Percentiles rank a stretch among this genome's conserved stretches.
Evolutionary conservation across 2,113 vertebrate species (phyloP).

Genomic region (Hoplias malabaricus): DNA sequence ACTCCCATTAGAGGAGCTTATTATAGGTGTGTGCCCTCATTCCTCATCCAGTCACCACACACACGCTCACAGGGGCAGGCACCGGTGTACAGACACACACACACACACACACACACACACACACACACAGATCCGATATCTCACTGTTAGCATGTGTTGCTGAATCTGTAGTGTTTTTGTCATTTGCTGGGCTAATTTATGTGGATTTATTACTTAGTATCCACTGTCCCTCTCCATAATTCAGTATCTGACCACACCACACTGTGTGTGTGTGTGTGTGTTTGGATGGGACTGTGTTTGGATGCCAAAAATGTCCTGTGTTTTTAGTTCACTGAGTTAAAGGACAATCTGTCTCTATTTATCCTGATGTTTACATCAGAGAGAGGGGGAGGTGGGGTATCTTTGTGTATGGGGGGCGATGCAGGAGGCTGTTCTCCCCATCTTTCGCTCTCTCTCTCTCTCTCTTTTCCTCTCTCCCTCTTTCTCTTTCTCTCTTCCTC

Average conservation of each 20-base stretch:
- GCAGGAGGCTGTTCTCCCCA: constrained; percentile 20
- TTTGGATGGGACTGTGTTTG: constrained; percentile 34
- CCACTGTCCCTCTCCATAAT: constrained; percentile 67
- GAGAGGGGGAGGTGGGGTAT: not conserved
- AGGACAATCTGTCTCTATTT: too few species aligned
- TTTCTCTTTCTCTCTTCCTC: too few species aligned
- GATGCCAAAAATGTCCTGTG: too few species aligned
- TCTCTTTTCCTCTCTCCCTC: too few species aligned
- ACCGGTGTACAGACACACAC: not conserved
- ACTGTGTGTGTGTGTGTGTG: constrained; percentile 33
- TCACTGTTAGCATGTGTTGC: not conserved
- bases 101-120: constrained; percentile 13
- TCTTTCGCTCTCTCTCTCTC: constrained; percentile 52
- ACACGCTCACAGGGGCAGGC: not conserved
- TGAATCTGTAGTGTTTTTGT: not conserved
- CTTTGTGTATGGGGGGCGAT: not conserved
- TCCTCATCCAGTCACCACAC: constrained; percentile 9
- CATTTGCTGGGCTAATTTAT: constrained; percentile 71
- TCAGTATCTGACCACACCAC: too few species aligned
- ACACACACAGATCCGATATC: not conserved
- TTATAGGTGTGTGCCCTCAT: constrained; percentile 18
- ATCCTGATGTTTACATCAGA: too few species aligned
- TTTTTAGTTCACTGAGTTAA: too few species aligned
- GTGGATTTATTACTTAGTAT: constrained; percentile 70
- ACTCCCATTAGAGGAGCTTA: constrained; percentile 16